Evolutionary conservation across 2,113 vertebrate species (phyloP), one percentile per base, ranked within the genome.

Genomic region (Poeciliopsis prolifica): DNA sequence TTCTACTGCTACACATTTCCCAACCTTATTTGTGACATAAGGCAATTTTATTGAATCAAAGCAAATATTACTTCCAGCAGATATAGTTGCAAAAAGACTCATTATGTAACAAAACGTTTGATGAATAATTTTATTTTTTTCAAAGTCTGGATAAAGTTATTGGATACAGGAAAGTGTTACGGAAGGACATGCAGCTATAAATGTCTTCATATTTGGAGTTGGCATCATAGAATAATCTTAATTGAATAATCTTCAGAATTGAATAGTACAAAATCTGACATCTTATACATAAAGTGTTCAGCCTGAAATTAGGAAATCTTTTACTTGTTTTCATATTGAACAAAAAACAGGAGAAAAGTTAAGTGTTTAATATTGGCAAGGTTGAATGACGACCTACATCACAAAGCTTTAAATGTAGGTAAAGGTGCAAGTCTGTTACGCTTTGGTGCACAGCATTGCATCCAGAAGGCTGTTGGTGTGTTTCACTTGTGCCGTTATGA

Each of bases 401-500:
- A 62, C n/a, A 33, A 28, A 15, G 62, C 26, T 12, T 48, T 76
- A 11, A 1, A 22, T 24, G 12, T 29, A 19, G 15, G 13, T 24
- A 33, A 35, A 40, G 42, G 4, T 40, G 68, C 19, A 26, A 11
- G 14, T 33, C 33, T 1, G 62, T 89, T 81, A 92, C 13, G 74
- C 89, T 91, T 93, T 97, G 70, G 95, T 81, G 78, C 93, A 95
- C 15, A 97, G 87, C 90, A 97, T 82, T 35, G 80, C 94, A 75
- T 97, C 97, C 81, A 97, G 0, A 29, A 97, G 76, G 80, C 91
- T 96, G 67, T 90, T 91, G 48, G 96, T 96, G 61, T 92, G 91
- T 76, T 77, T 95, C 86, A 94, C 75, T 42, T 92, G 86, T 5
- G 89, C 68, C 7, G 84, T 76, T 75, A 85, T 81, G 72, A 97